These are phyloP conservation scores for Balanococcus diminutus DNA, from an alignment of 2,888 invertebrate genomes.

Conservation along the genomic window DNA sequence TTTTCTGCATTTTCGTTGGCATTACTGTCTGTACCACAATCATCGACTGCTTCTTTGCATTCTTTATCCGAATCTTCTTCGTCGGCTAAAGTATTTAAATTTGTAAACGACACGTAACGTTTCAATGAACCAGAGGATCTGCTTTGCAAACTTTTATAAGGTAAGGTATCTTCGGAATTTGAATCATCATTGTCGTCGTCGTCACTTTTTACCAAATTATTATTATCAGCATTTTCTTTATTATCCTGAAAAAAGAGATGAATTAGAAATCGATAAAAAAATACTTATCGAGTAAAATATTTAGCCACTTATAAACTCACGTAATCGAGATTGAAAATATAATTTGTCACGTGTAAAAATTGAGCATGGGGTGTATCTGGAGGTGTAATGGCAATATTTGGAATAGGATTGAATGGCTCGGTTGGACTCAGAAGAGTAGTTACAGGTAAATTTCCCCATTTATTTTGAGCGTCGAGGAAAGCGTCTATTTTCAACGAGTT, in stretches of 20 bases:
- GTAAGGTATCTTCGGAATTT: constrained; percentile 9
- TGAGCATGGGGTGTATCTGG: constrained; percentile 67
- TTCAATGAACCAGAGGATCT: neutral
- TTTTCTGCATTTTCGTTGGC: neutral
- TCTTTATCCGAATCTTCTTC: neutral
- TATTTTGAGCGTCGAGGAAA: constrained; percentile 42
- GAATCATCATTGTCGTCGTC: constrained; percentile 37
- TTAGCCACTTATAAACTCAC: constrained; percentile 36
- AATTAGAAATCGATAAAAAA: neutral
- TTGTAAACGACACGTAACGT: constrained; percentile 36
- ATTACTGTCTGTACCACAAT: neutral
- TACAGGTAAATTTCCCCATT: constrained; percentile 25
- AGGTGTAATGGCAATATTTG: constrained; percentile 76
- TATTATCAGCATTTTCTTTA: neutral
- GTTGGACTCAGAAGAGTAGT: constrained; percentile 59
- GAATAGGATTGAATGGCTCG: constrained; percentile 63
- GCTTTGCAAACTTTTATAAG: constrained; percentile 41
- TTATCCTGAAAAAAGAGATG: neutral
- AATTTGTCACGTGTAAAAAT: neutral
- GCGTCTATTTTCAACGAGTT: neutral
- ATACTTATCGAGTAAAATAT: too few species aligned
- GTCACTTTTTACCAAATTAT: neutral
- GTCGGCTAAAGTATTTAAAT: constrained; percentile 22
- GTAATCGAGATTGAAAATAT: neutral
- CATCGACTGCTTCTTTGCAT: neutral